These are phyloP conservation scores for Nemurella pictetii DNA, from an alignment of 2,888 invertebrate species.

Conservation along the genomic window DNA sequence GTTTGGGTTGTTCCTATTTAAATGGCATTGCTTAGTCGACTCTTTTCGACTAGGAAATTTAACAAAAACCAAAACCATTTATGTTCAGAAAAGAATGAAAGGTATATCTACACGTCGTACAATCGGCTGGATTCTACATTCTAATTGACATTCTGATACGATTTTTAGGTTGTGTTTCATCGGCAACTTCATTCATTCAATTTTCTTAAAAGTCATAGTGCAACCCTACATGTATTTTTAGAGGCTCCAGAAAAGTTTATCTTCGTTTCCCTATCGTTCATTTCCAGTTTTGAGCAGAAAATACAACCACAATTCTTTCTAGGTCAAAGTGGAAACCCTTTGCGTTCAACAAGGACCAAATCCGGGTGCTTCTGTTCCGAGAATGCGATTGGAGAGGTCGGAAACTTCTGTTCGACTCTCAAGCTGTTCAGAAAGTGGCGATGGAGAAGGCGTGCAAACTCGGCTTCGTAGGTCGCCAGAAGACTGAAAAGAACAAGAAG, in stretches of 20 bases:
- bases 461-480: conserved; percentile 33
- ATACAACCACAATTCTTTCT: conserved; percentile 37
- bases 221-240: neutral
- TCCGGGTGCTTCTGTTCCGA: conserved; percentile 79
- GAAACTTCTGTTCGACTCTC: conserved; percentile 81
- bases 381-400: conserved; percentile 84
- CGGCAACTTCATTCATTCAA: neutral
- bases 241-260: neutral
- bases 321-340: conserved; percentile 60
- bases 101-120: conserved; percentile 35
- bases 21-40: conserved; percentile 76
- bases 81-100: conserved; percentile 39
- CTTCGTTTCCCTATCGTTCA: neutral
- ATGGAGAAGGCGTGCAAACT: conserved; percentile 45
- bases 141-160: neutral
- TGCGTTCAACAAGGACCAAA: conserved; percentile 64
- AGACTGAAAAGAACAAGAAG: conserved; percentile 40
- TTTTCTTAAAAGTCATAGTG: neutral
- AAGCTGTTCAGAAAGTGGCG: conserved; percentile 64
- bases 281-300: neutral
- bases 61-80: conserved; percentile 47
- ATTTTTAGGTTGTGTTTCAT: neutral
- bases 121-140: neutral
- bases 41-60: conserved; percentile 66
- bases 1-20: conserved; percentile 7